These are phyloP conservation scores for Lethenteron reissneri DNA, from an alignment of 2,113 vertebrate species.

Conservation along the genomic window DNA sequence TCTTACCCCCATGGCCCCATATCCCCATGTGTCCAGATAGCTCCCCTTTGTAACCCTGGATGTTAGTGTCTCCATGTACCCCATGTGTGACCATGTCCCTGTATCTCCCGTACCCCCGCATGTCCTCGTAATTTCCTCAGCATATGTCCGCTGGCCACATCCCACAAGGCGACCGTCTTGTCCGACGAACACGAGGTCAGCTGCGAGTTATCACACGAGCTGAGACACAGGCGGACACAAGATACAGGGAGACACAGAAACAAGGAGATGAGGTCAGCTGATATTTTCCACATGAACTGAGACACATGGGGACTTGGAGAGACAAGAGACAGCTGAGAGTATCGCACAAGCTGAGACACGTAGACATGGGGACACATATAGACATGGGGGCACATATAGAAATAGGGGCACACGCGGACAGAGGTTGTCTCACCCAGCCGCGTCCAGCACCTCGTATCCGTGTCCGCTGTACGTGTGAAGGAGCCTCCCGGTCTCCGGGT, in stretches of 20 bases:
- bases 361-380: no score
- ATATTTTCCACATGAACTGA: no score
- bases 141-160: constrained; percentile 56
- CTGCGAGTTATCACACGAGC: constrained; percentile 66
- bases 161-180: constrained; percentile 66
- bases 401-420: no score
- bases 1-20: no score
- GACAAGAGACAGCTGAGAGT: no score
- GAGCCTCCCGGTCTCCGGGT: constrained; percentile 35
- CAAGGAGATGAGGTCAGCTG: not conserved
- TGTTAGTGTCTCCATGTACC: no score
- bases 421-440: constrained; percentile 31
- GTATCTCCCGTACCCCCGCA: constrained; percentile 34
- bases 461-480: constrained; percentile 68
- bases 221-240: constrained; percentile 14
- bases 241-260: not conserved
- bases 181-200: constrained; percentile 64
- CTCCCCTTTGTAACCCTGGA: no score
- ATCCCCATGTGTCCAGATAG: no score
- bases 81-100: no score
- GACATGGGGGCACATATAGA: no score
- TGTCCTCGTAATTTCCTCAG: constrained; percentile 66
- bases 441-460: constrained; percentile 79
- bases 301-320: no score
- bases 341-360: no score